These are phyloP conservation scores for Silurus asotus DNA, from an alignment of 2,113 vertebrate genomes.

Conservation along the genomic window DNA sequence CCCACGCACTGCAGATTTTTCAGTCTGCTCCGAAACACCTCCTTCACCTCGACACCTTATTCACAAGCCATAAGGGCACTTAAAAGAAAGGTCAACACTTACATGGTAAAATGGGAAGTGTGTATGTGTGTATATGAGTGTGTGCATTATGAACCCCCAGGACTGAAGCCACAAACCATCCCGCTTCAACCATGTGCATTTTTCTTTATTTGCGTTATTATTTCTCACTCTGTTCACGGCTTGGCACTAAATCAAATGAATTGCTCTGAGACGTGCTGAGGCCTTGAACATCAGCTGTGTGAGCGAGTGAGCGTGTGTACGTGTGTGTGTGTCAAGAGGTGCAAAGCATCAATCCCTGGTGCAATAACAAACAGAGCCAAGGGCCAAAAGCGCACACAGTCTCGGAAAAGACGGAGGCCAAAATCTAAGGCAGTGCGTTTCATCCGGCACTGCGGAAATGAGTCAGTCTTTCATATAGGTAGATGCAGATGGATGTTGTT, in stretches of 20 bases:
- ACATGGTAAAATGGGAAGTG: background rate
- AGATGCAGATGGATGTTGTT: slow-evolving; percentile 6
- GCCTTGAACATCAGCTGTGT: slow-evolving; percentile 25
- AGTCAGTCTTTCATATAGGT: background rate
- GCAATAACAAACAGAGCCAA: slow-evolving; percentile 31
- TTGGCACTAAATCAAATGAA: background rate
- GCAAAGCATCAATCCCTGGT: slow-evolving; percentile 34
- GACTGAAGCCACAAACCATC: background rate
- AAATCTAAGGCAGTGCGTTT: slow-evolving; percentile 9
- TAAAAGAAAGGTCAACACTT: background rate
- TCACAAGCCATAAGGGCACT: background rate
- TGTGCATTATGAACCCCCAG: background rate
- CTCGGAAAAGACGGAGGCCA: background rate
- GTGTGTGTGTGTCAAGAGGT: background rate
- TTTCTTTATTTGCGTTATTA: background rate
- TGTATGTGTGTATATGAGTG: background rate
- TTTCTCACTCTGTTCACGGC: background rate
- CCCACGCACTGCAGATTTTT: slow-evolving; percentile 31
- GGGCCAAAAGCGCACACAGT: slow-evolving; percentile 19
- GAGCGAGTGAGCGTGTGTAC: background rate
- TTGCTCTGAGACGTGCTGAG: background rate
- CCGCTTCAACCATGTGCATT: background rate
- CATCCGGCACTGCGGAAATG: background rate
- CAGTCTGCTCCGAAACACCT: background rate
- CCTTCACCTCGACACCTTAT: background rate